phyloP scores from a whole-genome alignment of 1,140 invertebrate genomes.

The Acarapis woodi region DNA sequence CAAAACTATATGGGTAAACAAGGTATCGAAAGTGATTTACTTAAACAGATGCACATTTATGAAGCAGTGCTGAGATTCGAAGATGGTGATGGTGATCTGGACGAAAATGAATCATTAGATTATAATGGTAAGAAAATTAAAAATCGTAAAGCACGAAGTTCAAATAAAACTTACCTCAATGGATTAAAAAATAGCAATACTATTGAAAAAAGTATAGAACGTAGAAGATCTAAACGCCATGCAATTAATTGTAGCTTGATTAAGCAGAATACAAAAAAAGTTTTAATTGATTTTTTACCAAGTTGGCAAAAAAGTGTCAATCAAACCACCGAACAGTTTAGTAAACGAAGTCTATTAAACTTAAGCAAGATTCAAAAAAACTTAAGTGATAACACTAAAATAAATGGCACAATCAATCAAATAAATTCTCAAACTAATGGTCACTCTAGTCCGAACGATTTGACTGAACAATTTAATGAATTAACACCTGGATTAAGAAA shows the following conservation, averaged over 20 bases:
- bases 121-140: constrained; percentile 33
- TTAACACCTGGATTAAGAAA: constrained; percentile 10
- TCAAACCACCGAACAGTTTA: constrained; percentile 1
- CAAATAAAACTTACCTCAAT: not conserved
- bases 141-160: constrained; percentile 29
- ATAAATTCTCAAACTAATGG: too few species aligned
- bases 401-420: too few species aligned
- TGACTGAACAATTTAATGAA: constrained; percentile 5
- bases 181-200: too few species aligned
- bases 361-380: too few species aligned
- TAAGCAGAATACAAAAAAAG: constrained; percentile 8
- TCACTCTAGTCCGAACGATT: not conserved
- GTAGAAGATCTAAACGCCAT: too few species aligned
- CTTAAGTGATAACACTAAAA: too few species aligned
- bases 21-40: constrained; percentile 65
- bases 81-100: constrained; percentile 42
- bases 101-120: constrained; percentile 12
- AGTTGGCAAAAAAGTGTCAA: not conserved
- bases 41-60: constrained; percentile 71
- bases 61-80: constrained; percentile 70
- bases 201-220: too few species aligned
- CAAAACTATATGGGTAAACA: constrained; percentile 73
- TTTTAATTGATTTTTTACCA: constrained; percentile 3
- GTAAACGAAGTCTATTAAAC: too few species aligned
- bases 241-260: too few species aligned